These are phyloP conservation scores for Gila robusta DNA, from an alignment of 2,797 vertebrate species.

Conservation along the genomic window DNA sequence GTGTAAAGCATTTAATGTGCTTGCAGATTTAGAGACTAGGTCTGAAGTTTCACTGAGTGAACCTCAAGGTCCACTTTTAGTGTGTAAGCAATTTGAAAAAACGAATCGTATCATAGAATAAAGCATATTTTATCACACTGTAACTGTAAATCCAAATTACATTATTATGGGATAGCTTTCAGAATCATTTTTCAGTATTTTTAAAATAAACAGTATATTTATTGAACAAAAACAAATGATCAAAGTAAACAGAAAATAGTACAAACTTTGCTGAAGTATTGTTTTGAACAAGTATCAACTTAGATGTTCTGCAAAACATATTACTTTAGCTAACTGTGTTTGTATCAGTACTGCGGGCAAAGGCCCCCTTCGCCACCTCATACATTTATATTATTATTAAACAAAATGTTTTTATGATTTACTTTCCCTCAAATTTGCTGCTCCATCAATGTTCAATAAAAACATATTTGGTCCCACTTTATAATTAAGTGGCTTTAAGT, in stretches of 20 bases:
- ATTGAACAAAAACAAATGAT: background rate
- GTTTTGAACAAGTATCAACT: background rate
- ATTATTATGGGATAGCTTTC: background rate
- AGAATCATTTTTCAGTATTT: background rate
- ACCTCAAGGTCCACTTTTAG: too few species aligned
- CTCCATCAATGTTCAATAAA: background rate
- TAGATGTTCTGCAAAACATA: background rate
- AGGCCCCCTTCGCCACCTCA: background rate
- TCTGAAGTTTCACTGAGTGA: too few species aligned
- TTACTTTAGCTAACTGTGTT: background rate
- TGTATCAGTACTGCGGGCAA: background rate
- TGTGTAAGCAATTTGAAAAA: too few species aligned
- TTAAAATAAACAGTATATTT: background rate
- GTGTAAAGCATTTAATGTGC: too few species aligned
- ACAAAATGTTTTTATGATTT: background rate
- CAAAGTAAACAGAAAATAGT: background rate
- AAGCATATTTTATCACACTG: too few species aligned
- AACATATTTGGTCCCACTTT: background rate
- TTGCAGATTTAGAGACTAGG: too few species aligned
- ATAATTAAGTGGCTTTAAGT: too few species aligned
- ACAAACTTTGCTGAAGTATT: too few species aligned
- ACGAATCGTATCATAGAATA: too few species aligned
- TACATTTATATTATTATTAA: background rate
- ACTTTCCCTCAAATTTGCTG: background rate
- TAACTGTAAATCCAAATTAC: background rate